A percentile compares a stretch with the other conserved stretches of the same genome.
Conservation (phyloP, 1,140 invertebrate species). For the Drosophila prosaltans region DNA sequence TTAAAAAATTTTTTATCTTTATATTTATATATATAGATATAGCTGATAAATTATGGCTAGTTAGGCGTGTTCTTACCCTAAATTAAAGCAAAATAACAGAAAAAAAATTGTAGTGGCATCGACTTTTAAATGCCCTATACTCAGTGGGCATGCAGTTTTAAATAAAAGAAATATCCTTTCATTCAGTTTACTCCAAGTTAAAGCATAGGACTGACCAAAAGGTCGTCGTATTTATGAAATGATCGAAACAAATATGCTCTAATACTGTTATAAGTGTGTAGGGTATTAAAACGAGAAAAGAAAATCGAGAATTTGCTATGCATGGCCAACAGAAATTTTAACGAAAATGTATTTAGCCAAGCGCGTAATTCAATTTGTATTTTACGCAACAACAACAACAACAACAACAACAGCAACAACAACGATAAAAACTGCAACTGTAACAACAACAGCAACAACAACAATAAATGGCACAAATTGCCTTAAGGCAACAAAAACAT, state of each 20-base stretch:
- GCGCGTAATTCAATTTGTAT: slow-evolving; percentile 76
- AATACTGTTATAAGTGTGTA: neutral
- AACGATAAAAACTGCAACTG: slow-evolving; percentile 23
- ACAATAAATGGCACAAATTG: slow-evolving; percentile 62
- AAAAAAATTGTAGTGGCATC: neutral
- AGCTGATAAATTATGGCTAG: slow-evolving; percentile 6
- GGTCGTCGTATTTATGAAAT: too few relatives aligned
- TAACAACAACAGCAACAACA: too few relatives aligned
- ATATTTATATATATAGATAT: too few relatives aligned
- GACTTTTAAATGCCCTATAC: neutral
- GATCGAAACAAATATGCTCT: too few relatives aligned
- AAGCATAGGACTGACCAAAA: too few relatives aligned
- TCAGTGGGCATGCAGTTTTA: too few relatives aligned
- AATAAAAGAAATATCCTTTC: too few relatives aligned
- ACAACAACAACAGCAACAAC: slow-evolving; percentile 32
- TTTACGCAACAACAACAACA: slow-evolving; percentile 47
- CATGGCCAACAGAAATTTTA: slow-evolving; percentile 64
- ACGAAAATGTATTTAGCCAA: slow-evolving; percentile 76
- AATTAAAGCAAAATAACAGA: neutral
- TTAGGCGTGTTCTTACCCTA: slow-evolving; percentile 14
- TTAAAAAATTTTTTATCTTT: slow-evolving; percentile 14
- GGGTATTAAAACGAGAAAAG: neutral
- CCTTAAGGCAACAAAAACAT: slow-evolving; percentile 56
- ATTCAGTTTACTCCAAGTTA: too few relatives aligned
- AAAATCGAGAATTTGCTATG: slow-evolving; percentile 33